Evolutionary conservation across 1,140 invertebrate species (phyloP).

Genomic region (Drosophila paulistorum): DNA sequence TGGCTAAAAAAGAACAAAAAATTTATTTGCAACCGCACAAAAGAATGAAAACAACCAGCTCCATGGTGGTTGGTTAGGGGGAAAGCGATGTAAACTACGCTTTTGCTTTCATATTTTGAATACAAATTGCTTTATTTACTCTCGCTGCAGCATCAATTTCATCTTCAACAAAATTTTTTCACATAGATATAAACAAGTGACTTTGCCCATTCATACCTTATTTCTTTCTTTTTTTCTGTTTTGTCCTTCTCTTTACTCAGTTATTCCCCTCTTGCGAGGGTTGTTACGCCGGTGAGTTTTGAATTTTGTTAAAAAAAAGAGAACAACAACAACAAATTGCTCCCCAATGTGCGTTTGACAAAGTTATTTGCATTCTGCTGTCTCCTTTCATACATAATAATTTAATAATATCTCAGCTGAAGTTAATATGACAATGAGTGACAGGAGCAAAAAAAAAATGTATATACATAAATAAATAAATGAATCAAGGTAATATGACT

Average conservation of each 20-base stretch:
- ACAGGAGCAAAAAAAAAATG: slow-evolving; percentile 36
- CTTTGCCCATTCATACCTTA: slow-evolving; percentile 67
- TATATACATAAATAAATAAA: slow-evolving; percentile 22
- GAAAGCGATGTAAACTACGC: slow-evolving; percentile 48
- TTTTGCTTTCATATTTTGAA: slow-evolving; percentile 81
- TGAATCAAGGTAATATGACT: slow-evolving; percentile 61
- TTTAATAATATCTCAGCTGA: slow-evolving; percentile 79
- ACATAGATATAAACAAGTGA: slow-evolving; percentile 77
- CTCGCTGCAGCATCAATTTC: slow-evolving; percentile 72
- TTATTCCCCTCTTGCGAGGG: slow-evolving; percentile 24
- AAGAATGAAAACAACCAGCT: slow-evolving; percentile 33
- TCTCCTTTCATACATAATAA: slow-evolving; percentile 67
- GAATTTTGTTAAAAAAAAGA: slow-evolving; percentile 34
- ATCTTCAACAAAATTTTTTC: slow-evolving; percentile 47
- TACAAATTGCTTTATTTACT: slow-evolving; percentile 83
- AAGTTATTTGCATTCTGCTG: slow-evolving; percentile 71
- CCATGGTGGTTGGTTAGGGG: slow-evolving; percentile 1
- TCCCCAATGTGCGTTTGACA: slow-evolving; percentile 72
- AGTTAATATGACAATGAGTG: slow-evolving; percentile 78
- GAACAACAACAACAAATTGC: slow-evolving; percentile 62
- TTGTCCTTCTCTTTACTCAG: slow-evolving; percentile 21
- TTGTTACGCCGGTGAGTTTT: slow-evolving; percentile 53
- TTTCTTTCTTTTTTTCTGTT: slow-evolving; percentile 9
- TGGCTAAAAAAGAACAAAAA: slow-evolving; percentile 39
- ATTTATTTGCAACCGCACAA: slow-evolving; percentile 57